A percentile compares a stretch with the other conserved stretches of the same genome.
Conservation (phyloP, 2,113 vertebrate genomes). For the Poeciliopsis prolifica region DNA sequence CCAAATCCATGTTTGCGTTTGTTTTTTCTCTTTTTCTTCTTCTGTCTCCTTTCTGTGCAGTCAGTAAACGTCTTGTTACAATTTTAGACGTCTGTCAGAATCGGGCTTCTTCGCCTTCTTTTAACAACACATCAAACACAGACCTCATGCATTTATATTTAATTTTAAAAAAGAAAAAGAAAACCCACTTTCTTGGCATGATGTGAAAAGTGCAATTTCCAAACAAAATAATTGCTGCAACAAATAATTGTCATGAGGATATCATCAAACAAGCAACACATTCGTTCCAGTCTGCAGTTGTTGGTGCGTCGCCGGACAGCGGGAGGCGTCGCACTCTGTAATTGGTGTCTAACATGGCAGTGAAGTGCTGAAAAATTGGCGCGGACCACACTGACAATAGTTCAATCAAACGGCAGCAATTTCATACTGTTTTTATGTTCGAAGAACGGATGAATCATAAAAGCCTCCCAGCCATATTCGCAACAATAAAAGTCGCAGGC, state of each 20-base stretch:
- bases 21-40: not conserved
- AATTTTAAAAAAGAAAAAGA: not conserved
- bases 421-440: not conserved
- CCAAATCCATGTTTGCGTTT: too few relatives aligned
- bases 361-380: not conserved
- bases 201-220: not conserved
- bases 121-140: not conserved
- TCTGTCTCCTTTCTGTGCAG: not conserved
- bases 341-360: not conserved
- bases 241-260: slow-evolving; percentile 5
- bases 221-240: slow-evolving; percentile 5
- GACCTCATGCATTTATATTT: not conserved
- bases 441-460: not conserved
- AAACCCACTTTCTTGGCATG: not conserved
- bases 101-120: not conserved
- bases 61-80: not conserved
- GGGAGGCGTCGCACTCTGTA: not conserved
- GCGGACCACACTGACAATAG: not conserved
- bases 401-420: not conserved
- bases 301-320: not conserved
- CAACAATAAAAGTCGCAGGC: slow-evolving; percentile 16
- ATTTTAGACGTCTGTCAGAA: not conserved
- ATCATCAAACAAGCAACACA: not conserved
- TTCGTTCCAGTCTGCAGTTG: not conserved
- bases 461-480: not conserved